phyloP scores from a whole-genome alignment of 2,113 vertebrate genomes.

The Gila orcuttii region DNA sequence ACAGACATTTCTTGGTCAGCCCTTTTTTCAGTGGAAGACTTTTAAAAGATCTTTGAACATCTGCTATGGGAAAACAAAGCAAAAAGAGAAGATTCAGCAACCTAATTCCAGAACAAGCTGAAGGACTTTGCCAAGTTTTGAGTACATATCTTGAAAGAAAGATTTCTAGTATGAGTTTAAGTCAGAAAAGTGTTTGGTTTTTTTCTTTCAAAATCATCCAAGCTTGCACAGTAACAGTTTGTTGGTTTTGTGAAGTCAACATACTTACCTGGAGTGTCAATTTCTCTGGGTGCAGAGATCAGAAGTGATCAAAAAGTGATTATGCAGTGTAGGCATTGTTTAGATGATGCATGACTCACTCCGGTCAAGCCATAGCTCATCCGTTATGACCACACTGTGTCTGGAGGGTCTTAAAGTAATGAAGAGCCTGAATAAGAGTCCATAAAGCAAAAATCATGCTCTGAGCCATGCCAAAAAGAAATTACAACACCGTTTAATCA shows the following conservation, averaged over 20 bases:
- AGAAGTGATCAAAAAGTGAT: neutral
- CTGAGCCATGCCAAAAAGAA: neutral
- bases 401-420: constrained; percentile 20
- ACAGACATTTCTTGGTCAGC: no score
- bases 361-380: neutral
- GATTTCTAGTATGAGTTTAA: neutral
- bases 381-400: neutral
- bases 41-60: neutral
- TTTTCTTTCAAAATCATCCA: neutral
- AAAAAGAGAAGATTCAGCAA: neutral
- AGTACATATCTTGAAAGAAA: neutral
- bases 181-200: neutral
- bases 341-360: neutral
- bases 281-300: neutral
- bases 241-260: neutral
- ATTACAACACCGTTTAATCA: neutral
- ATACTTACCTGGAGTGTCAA: neutral
- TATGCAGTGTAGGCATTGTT: neutral
- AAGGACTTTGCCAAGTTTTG: neutral
- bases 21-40: no score
- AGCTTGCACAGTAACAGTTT: neutral
- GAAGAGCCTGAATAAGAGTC: neutral
- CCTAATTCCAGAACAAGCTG: neutral
- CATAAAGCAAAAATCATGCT: neutral
- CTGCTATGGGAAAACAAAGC: neutral